A percentile compares a stretch with the other conserved stretches of the same genome.
These are phyloP conservation scores for Pyrrhosoma nymphula DNA, from an alignment of 2,888 invertebrate species.

Conservation along the genomic window DNA sequence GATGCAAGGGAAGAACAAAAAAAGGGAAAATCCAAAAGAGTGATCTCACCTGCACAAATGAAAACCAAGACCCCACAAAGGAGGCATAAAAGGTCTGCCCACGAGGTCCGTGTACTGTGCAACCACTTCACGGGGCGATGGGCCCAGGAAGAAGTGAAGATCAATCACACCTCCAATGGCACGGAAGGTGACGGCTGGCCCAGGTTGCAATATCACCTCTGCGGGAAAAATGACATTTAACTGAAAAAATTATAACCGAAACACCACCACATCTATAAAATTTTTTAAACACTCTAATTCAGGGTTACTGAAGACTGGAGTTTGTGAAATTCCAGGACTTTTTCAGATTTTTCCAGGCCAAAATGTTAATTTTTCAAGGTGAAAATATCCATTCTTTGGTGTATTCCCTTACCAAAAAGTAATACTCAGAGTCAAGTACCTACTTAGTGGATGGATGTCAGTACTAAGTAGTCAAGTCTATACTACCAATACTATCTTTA, in stretches of 20 bases:
- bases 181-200: conserved; percentile 90
- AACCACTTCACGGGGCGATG: conserved; percentile 84
- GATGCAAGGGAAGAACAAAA: not conserved
- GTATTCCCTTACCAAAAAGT: too few species aligned
- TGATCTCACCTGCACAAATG: conserved; percentile 86
- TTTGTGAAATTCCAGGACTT: too few species aligned
- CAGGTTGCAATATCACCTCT: conserved; percentile 90
- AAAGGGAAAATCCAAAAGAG: conserved; percentile 3
- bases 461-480: too few species aligned
- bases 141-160: conserved; percentile 89
- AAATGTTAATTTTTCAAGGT: too few species aligned
- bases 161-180: conserved; percentile 90
- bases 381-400: too few species aligned
- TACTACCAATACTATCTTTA: too few species aligned
- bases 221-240: conserved; percentile 72
- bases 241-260: conserved; percentile 28
- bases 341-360: too few species aligned
- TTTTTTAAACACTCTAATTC: too few species aligned
- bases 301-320: too few species aligned
- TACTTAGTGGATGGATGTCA: too few species aligned
- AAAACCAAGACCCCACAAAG: conserved; percentile 93
- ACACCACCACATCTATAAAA: too few species aligned
- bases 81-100: conserved; percentile 89
- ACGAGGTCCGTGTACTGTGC: conserved; percentile 85
- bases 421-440: too few species aligned